Conservation (phyloP, 2,888 invertebrate species). For the Callimorpha dominula region DNA sequence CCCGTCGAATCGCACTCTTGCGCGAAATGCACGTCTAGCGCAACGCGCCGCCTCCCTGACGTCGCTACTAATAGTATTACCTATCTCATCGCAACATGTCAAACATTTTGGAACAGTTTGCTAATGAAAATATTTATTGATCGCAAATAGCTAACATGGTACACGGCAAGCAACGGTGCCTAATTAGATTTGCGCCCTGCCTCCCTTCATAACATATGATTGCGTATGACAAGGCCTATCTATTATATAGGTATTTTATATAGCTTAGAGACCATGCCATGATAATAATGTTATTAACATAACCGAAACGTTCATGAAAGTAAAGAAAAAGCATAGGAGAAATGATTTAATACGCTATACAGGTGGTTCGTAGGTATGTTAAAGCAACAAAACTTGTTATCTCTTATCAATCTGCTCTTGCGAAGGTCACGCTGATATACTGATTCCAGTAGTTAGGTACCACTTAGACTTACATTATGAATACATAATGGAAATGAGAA, state of each 20-base stretch:
- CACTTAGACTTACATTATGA: slow-evolving; percentile 12
- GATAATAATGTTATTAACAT: not conserved
- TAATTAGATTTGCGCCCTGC: slow-evolving; percentile 44
- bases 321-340: slow-evolving; percentile 32
- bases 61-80: not conserved
- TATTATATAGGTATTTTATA: not conserved
- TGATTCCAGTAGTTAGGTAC: slow-evolving; percentile 51
- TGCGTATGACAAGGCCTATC: slow-evolving; percentile 34
- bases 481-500: slow-evolving; percentile 12
- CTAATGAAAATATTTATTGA: slow-evolving; percentile 43
- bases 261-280: not conserved
- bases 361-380: slow-evolving; percentile 39
- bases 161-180: slow-evolving; percentile 22
- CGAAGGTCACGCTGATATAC: slow-evolving; percentile 79
- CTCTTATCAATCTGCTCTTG: slow-evolving; percentile 85
- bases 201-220: slow-evolving; percentile 28
- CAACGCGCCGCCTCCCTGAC: slow-evolving; percentile 39
- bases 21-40: slow-evolving; percentile 63
- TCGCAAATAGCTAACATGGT: slow-evolving; percentile 25
- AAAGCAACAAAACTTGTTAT: slow-evolving; percentile 69
- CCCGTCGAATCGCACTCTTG: slow-evolving; percentile 68
- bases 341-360: slow-evolving; percentile 25
- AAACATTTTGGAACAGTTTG: slow-evolving; percentile 36
- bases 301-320: not conserved
- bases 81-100: slow-evolving; percentile 29